Percentiles rank a stretch among this genome's conserved stretches.
Conservation (phyloP, 2,113 vertebrate genomes). For the Callocephalon fimbriatum region DNA sequence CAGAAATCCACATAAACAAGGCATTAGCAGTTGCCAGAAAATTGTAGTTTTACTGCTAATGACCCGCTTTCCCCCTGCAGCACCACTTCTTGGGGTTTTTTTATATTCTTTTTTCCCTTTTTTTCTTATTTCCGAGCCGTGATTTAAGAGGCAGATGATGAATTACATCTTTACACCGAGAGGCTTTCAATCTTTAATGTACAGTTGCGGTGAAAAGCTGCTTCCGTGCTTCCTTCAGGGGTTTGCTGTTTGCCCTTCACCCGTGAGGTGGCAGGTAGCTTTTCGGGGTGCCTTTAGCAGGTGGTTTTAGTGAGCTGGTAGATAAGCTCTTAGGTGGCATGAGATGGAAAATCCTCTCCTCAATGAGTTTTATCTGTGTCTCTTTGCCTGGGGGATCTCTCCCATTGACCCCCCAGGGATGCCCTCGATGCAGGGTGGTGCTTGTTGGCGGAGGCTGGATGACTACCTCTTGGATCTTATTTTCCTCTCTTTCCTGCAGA, state of each 20-base stretch:
- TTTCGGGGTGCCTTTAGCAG: background rate
- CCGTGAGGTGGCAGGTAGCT: background rate
- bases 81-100: background rate
- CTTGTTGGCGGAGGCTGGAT: background rate
- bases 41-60: slow-evolving; percentile 80
- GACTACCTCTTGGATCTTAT: background rate
- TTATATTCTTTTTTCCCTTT: background rate
- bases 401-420: background rate
- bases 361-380: rapidly evolving
- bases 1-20: slow-evolving; percentile 82
- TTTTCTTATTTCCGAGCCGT: background rate
- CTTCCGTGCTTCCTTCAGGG: background rate
- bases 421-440: rapidly evolving
- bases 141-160: slow-evolving; percentile 51
- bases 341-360: background rate
- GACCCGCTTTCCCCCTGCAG: slow-evolving; percentile 38
- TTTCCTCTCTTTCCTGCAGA: background rate
- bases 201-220: background rate
- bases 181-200: slow-evolving; percentile 31
- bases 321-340: background rate
- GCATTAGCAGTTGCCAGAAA: slow-evolving; percentile 77
- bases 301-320: background rate
- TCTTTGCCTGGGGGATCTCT: background rate
- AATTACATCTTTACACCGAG: slow-evolving; percentile 1
- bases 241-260: background rate